A percentile compares a stretch with the other conserved stretches of the same genome.
These are phyloP conservation scores for Lasioglossum lativentre DNA, from an alignment of 2,888 invertebrate genomes.

Conservation along the genomic window DNA sequence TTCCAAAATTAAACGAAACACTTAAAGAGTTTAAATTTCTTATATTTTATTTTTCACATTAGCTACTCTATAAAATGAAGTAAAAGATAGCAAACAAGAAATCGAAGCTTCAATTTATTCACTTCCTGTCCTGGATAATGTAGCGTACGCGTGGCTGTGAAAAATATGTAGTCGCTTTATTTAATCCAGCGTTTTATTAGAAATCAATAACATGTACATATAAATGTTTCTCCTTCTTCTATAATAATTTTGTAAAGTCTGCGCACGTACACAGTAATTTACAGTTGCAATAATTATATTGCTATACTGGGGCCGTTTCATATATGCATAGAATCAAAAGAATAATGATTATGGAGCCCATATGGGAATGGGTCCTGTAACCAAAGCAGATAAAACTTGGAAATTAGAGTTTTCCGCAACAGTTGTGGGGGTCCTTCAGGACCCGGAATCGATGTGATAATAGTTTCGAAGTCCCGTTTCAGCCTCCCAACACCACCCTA, in stretches of 20 bases:
- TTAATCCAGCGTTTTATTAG: neutral
- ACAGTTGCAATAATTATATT: neutral
- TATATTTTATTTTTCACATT: neutral
- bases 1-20: neutral
- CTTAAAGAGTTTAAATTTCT: neutral
- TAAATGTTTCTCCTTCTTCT: neutral
- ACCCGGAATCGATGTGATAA: neutral
- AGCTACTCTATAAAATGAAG: neutral
- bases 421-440: neutral
- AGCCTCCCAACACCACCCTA: constrained; percentile 3
- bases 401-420: neutral
- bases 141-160: neutral
- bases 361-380: neutral
- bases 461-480: neutral
- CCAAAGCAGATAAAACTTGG: neutral
- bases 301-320: neutral
- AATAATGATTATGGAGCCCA: neutral
- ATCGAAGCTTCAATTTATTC: neutral
- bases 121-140: neutral
- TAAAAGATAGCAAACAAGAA: neutral
- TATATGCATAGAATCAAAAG: neutral
- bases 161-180: neutral
- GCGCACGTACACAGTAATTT: neutral
- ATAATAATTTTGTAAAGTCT: neutral
- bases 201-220: neutral